Base-by-base conservation (phyloP, 2,113 vertebrate genomes). In the Sinocyclocheilus grahami region DNA sequence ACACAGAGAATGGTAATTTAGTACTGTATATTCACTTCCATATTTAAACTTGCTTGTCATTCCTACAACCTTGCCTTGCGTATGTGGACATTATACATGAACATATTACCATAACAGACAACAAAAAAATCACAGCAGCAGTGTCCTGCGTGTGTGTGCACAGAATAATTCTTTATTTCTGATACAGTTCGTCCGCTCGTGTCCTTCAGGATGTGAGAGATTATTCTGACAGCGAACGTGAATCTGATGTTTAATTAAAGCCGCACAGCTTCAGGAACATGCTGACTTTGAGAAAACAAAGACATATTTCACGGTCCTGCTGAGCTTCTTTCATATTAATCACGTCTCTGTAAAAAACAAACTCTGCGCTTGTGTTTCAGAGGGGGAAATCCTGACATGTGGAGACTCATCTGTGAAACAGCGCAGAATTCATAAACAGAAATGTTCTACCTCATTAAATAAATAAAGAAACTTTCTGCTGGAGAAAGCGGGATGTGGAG, bases 161-260 rank as follows among this genome's bases (percentile, higher is more conserved):
- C 8, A 13, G 12, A 33, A 33, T 55, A 78, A 78, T 11, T 20
- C 24, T 10, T 20, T 30, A 55, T 18, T 55, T 76, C 39, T 24
- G 74, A 51, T 76, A 1, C 1, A 3, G 3, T 76, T 51, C 0
- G n/a, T 78, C 75, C 13, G 16, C 46, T 78, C 3, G 24, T 55
- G 75, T 78, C 75, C 75, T 78, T 78, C 27, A 55, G 75, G 46
- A 78, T 51, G 48, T 53, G 75, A 18, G 75, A 78, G 48, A 51
- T 78, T 48, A 30, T 7, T 78, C 48, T 55, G 75, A 78, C 75
- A 78, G 75, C 24, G 75, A 33, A 78, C 48, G 24, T 78, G 75
- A 53, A 78, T 78, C 48, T 78, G 75, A 78, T 78, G 75, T 55
- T 55, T 78, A 78, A 78, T 78, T 78, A 78, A 78, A 55, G 48